These are phyloP conservation scores for Chydorus sphaericus DNA, from an alignment of 2,888 invertebrate genomes.

Conservation along the genomic window DNA sequence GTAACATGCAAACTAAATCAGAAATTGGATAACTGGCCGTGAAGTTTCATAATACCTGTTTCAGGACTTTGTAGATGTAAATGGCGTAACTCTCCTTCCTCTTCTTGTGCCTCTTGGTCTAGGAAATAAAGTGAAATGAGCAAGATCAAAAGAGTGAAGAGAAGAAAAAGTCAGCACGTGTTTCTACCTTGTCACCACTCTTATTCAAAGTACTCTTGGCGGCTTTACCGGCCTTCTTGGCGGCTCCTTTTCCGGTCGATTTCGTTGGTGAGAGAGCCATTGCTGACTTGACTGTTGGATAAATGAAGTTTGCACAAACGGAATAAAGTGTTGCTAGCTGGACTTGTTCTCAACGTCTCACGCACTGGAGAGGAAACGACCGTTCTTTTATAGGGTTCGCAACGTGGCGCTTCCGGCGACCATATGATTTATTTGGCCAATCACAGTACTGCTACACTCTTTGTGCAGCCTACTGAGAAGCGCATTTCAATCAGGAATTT, in stretches of 20 bases:
- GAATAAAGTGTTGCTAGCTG: too few species aligned
- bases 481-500: too few species aligned
- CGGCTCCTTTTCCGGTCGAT: neutral
- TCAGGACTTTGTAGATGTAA: neutral
- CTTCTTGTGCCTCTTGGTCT: neutral
- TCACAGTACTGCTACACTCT: too few species aligned
- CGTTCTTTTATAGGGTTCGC: too few species aligned
- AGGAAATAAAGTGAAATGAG: neutral
- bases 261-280: neutral
- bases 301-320: constrained; percentile 27
- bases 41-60: neutral
- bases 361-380: too few species aligned
- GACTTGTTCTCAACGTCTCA: neutral
- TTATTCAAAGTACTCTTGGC: neutral
- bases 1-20: neutral
- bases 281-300: neutral
- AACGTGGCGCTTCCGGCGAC: too few species aligned
- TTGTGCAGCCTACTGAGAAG: too few species aligned
- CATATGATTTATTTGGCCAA: too few species aligned
- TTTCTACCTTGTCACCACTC: neutral
- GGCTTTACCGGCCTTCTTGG: neutral
- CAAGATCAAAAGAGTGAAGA: neutral
- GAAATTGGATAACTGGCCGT: neutral
- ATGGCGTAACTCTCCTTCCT: constrained; percentile 5
- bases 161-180: too few species aligned